A percentile compares a stretch with the other conserved stretches of the same genome.
Evolutionary conservation across 1,140 invertebrate genomes (phyloP).

Genomic region (Heliconius eleuchia): DNA sequence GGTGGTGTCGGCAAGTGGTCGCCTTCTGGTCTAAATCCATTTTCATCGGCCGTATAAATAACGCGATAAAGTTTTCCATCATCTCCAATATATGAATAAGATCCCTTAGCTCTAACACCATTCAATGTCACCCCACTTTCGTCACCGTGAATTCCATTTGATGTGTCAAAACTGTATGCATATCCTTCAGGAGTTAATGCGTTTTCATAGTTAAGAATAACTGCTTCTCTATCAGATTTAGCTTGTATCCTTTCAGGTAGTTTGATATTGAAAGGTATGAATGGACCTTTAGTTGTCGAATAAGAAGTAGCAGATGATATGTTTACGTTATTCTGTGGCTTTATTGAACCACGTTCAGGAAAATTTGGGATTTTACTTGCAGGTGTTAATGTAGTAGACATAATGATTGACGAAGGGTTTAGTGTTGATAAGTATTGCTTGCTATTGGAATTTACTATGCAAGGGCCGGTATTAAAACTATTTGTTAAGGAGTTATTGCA

Average conservation of each 20-base stretch:
- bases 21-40: slow-evolving; percentile 83
- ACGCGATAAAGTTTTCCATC: slow-evolving; percentile 84
- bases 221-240: slow-evolving; percentile 56
- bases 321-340: background rate
- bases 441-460: background rate
- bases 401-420: background rate
- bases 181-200: slow-evolving; percentile 82
- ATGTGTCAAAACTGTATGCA: slow-evolving; percentile 83
- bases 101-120: slow-evolving; percentile 79
- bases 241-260: slow-evolving; percentile 49
- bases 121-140: slow-evolving; percentile 81
- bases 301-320: background rate
- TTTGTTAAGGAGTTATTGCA: background rate
- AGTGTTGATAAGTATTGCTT: background rate
- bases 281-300: background rate
- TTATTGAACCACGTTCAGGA: background rate
- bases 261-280: background rate
- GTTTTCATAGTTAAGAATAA: slow-evolving; percentile 61
- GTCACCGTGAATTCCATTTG: slow-evolving; percentile 83
- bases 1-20: slow-evolving; percentile 90
- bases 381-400: background rate
- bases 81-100: slow-evolving; percentile 83
- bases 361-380: background rate
- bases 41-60: slow-evolving; percentile 85
- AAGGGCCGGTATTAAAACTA: background rate